A percentile compares a stretch with the other conserved stretches of the same genome.
phyloP scores from a whole-genome alignment of 2,113 vertebrate species.

The Scophthalmus maximus region DNA sequence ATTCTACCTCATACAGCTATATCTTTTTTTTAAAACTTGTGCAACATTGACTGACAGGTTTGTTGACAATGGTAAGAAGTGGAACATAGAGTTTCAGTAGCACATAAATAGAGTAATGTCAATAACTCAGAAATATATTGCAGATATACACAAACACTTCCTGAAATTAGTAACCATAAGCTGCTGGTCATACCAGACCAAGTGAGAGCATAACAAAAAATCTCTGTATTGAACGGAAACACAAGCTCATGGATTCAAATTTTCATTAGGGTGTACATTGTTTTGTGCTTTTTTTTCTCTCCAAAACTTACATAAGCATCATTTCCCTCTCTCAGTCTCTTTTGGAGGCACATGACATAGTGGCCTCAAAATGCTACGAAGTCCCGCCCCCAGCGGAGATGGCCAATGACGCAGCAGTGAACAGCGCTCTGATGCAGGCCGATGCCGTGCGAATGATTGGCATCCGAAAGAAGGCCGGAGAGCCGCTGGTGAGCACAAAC shows the following conservation, averaged over 20 bases:
- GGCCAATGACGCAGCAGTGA: conserved; percentile 85
- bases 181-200: background rate
- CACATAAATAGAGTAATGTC: too few species aligned
- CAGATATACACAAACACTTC: background rate
- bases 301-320: background rate
- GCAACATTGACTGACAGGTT: too few species aligned
- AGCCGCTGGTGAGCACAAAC: conserved; percentile 89
- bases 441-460: conserved; percentile 98
- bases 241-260: background rate
- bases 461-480: conserved; percentile 97
- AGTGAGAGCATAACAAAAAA: too few species aligned
- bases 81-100: background rate
- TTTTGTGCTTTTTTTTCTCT: background rate
- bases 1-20: background rate
- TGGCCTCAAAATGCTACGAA: conserved; percentile 96
- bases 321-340: conserved; percentile 85
- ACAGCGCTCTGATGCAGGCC: conserved; percentile 89
- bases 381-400: conserved; percentile 89
- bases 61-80: background rate
- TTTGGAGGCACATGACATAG: conserved; percentile 96
- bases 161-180: background rate
- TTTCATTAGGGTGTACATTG: background rate
- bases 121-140: background rate
- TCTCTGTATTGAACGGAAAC: too few species aligned
- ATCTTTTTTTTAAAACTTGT: background rate